Evolutionary conservation across 37 sponge, comb jelly and placozoan species (phyloP), one percentile per base, ranked within the genome.

Genomic region (Cladorhizidae sp.): DNA sequence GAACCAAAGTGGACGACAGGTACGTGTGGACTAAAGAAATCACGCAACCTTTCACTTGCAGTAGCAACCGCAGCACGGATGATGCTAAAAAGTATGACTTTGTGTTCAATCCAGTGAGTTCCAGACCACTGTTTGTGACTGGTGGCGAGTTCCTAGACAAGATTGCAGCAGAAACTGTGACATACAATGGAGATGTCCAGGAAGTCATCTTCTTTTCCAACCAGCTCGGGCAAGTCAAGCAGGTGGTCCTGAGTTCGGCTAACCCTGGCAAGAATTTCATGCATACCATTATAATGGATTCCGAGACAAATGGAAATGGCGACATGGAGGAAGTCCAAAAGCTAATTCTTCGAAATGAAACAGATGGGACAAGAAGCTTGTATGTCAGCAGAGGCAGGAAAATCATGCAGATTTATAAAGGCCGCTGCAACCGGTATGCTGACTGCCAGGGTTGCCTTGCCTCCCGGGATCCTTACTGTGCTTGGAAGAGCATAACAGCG

Each of bases 381-480:
- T 88, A 77, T 73, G 78, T 57, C 26, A 80, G 81, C 36, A 80
- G 77, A 42, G 75, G 72, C 33, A 35, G 67, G 39, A 17, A 21
- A 20, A 21, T 90, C 1, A 41, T 67, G 38, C 39, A 31, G 3
- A 38, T 85, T 14, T 43, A 59, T 20, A 62, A 70, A 42, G 90
- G 90, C 26, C 57, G 70, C 36, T 90, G 90, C 42, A 20, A 49
- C 37, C 29, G 36, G 26, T 75, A 90, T 42, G 18, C 7, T 5
- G 42, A 52, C 7, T 90, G 90, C 57, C 51, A 75, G 12, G 68
- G 57, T 54, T 90, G 90, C 57, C 38, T 84, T 40, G 81, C 80
- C 33, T 88, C 88, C 45, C 52, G 31, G 35, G 90, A 90, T 49
- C 67, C 76, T 35, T 90, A 90, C 85, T 90, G 90, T 57, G 80